Evolutionary conservation across 1,140 invertebrate genomes (phyloP), one percentile per base, ranked within the genome.

Genomic region (Papilio helenus): DNA sequence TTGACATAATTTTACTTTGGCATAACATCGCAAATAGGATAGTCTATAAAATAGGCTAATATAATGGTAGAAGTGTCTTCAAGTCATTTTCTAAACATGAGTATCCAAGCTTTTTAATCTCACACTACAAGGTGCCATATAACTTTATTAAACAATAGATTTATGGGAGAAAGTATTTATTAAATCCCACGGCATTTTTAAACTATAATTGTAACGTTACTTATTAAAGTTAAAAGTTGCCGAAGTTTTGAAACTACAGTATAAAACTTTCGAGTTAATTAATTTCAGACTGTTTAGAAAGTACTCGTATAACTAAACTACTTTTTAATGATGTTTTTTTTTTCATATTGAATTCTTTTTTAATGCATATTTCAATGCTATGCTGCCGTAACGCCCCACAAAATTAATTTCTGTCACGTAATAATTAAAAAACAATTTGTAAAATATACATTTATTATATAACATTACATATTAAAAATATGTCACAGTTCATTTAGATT

Each of bases 361-460:
- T 3, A 39, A 39, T 39, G 34, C 34, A 39, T 39, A 39, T 18
- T 49, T 16, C 10, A 49, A 16, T 49, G 46, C 46, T 16, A 49
- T 34, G 34, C 4, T 39, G 34, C 34, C 34, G 34, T 39, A 34
- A 34, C 34, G 3, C 34, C 7, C 34, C 5, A 34, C 34, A 29
- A 4, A 34, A 7, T 39, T 0, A 9, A 3, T 55, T 20, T 55
- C 2, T 20, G 18, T n/a, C 51, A 4, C 0, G 8, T n/a, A 29
- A 4, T 20, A 68, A 68, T 68, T 34, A 29, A 68, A 68, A 68
- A 12, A 16, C 14, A 68, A 16, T 51, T 14, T 49, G 72, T 77
- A 77, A 77, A 77, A 77, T 77, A 42, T 65, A 58, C n/a, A 65
- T 42, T 61, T 77, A 77, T 77, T 61, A 76, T 77, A 77, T 65